These are phyloP conservation scores for Carettochelys insculpta DNA, from an alignment of 2,113 vertebrate species.

Conservation along the genomic window DNA sequence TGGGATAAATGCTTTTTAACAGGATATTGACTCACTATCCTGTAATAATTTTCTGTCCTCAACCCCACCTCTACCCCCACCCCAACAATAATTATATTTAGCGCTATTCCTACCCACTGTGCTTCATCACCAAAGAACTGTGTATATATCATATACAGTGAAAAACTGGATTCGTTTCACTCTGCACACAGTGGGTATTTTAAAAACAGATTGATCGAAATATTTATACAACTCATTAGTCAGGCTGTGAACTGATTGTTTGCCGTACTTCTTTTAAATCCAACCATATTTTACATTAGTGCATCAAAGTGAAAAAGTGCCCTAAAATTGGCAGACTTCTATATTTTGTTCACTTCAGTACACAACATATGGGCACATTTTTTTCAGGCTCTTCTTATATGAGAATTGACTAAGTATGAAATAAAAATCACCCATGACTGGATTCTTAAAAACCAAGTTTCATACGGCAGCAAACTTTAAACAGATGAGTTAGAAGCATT, in stretches of 20 bases:
- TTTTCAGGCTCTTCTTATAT: background rate
- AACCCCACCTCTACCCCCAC: background rate
- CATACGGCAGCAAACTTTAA: background rate
- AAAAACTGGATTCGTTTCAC: background rate
- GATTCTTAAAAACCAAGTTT: too few species aligned
- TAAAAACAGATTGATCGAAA: background rate
- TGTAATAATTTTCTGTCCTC: background rate
- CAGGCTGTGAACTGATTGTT: background rate
- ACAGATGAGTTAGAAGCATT: background rate
- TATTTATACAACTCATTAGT: background rate
- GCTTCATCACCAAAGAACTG: background rate
- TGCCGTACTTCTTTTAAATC: background rate
- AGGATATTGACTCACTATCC: background rate
- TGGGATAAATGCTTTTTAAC: background rate
- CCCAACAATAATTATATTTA: background rate
- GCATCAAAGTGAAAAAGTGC: background rate
- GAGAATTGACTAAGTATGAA: background rate
- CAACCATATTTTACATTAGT: slow-evolving; percentile 20
- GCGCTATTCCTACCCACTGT: background rate
- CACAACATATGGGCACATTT: background rate
- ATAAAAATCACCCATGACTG: background rate
- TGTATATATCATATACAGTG: too few species aligned
- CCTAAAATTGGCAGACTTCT: background rate
- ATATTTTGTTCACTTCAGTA: background rate
- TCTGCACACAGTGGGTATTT: background rate